phyloP scores from a whole-genome alignment of 2,888 invertebrate genomes.

The Microctonus aethiopoides region DNA sequence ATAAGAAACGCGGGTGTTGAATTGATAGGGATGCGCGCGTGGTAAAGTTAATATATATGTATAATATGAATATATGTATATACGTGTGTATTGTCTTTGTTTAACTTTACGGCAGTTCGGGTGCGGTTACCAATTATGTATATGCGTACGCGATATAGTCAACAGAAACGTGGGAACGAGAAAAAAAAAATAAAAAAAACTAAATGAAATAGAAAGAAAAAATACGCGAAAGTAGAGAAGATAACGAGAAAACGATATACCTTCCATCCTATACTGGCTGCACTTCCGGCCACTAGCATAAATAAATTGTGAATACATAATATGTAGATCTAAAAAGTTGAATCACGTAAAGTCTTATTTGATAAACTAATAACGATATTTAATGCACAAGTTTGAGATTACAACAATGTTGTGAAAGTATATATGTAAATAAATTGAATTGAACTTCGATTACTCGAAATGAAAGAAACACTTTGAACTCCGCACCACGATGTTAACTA shows the following conservation, averaged over 20 bases:
- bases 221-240: slow-evolving; percentile 40
- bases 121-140: slow-evolving; percentile 29
- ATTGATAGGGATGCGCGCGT: slow-evolving; percentile 40
- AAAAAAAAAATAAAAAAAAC: not conserved
- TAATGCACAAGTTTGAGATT: too few species aligned
- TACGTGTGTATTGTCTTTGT: not conserved
- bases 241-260: slow-evolving; percentile 42
- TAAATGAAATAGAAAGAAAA: not conserved
- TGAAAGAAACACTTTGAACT: too few species aligned
- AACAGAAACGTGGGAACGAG: slow-evolving; percentile 41
- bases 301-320: not conserved
- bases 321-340: too few species aligned
- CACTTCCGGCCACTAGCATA: slow-evolving; percentile 11
- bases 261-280: slow-evolving; percentile 35
- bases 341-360: too few species aligned
- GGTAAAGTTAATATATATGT: not conserved
- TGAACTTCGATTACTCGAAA: too few species aligned
- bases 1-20: slow-evolving; percentile 46
- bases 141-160: slow-evolving; percentile 34
- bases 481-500: too few species aligned
- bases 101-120: not conserved
- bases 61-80: not conserved
- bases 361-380: too few species aligned
- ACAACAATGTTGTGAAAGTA: too few species aligned
- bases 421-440: too few species aligned